Evolutionary conservation across 2,113 vertebrate species (phyloP).

Genomic region (Sula dactylatra): DNA sequence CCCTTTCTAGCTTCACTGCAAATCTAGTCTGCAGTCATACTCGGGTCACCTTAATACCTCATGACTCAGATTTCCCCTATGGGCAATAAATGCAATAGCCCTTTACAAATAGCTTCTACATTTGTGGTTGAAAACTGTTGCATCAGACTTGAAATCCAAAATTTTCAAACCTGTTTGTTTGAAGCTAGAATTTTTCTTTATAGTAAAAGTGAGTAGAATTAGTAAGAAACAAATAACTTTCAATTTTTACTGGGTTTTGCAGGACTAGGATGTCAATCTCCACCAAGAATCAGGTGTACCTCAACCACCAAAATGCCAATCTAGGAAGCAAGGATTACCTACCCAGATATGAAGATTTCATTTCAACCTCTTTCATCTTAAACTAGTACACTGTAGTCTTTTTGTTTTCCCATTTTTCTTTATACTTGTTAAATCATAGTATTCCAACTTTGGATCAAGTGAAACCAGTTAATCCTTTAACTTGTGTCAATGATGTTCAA

Average conservation of each 20-base stretch:
- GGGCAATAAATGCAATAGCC: not conserved
- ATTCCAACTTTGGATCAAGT: not conserved
- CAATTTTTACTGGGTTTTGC: not conserved
- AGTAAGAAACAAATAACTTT: not conserved
- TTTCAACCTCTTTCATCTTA: not conserved
- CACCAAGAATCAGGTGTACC: not conserved
- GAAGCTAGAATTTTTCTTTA: not conserved
- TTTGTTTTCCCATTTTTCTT: not conserved
- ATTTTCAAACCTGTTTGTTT: not conserved
- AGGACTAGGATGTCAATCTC: not conserved
- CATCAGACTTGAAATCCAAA: not conserved
- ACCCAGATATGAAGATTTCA: not conserved
- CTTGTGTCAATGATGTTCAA: not conserved
- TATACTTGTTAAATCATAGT: not conserved
- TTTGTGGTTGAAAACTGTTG: not conserved
- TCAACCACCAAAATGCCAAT: not conserved
- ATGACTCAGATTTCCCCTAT: not conserved
- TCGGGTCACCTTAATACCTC: not conserved
- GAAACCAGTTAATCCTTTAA: not conserved
- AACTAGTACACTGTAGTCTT: not conserved
- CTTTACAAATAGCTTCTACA: not conserved
- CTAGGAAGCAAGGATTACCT: not conserved
- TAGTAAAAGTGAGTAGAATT: not conserved
- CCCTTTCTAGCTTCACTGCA: not conserved
- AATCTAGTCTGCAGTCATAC: not conserved